Percentiles rank a stretch among this genome's conserved stretches.
phyloP scores from a whole-genome alignment of 2,113 vertebrate genomes.

The Spheniscus mendiculus region DNA sequence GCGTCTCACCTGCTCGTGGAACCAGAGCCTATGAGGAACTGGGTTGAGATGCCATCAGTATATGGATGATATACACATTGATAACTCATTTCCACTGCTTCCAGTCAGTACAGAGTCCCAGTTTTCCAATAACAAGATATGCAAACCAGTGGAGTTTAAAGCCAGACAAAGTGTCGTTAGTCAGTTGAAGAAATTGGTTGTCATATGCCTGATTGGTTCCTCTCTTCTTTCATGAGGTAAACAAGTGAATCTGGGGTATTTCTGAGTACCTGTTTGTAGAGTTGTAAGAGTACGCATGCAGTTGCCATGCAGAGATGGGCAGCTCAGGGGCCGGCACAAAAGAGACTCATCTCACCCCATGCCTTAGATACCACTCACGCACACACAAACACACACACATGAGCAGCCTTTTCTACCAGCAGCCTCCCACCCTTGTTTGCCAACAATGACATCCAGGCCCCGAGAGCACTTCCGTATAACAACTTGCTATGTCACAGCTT shows the following conservation, averaged over 20 bases:
- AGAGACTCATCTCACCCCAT: background rate
- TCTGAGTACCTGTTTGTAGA: background rate
- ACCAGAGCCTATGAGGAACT: background rate
- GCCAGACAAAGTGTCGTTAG: background rate
- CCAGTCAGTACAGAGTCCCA: background rate
- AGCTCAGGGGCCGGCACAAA: background rate
- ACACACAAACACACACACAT: background rate
- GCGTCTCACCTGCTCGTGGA: background rate
- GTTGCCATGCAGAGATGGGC: background rate
- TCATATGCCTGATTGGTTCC: background rate
- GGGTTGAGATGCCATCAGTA: background rate
- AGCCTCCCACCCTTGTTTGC: background rate
- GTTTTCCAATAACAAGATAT: background rate
- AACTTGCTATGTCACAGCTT: slow-evolving; percentile 13
- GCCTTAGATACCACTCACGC: background rate
- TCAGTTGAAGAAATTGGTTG: background rate
- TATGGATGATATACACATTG: background rate
- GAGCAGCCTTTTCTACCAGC: background rate
- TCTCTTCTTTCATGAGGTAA: background rate
- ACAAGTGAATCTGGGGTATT: background rate
- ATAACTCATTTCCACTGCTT: background rate
- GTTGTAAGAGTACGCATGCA: background rate
- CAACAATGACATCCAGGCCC: background rate
- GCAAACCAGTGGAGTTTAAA: background rate
- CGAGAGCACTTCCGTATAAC: background rate